Base-by-base conservation (phyloP, 2,888 invertebrate genomes). In the Netelia inedita region DNA sequence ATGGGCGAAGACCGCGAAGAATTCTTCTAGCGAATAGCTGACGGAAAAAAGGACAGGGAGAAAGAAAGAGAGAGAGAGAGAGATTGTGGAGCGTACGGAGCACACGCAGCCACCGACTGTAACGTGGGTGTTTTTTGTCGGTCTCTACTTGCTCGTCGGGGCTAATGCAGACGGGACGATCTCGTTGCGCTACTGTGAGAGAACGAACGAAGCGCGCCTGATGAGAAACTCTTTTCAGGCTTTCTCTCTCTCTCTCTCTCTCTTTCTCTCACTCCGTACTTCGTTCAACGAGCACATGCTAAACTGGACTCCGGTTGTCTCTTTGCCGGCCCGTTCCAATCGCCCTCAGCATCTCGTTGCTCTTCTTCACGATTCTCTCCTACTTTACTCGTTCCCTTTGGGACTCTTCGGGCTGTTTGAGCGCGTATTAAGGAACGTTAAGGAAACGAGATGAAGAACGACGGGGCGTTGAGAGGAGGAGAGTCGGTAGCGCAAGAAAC, bases 71-170 rank as follows among this genome's bases (percentile, higher is more conserved):
- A 68, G 21, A 41, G 16, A 57, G 59, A 53, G 43, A 16, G 50
- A 63, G 65, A 73, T 73, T 46, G 79, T 66, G 46, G 72, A 71
- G 74, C 78, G 74, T 46, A 68, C 50, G 14, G 9, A 79, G 59
- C 50, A 23, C 50, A 75, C 76, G 73, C 76, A 82, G 76, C 84
- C 79, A 84, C 79, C 78, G 76, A 80, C 84, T 85, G 84, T 79
- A 82, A 82, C 82, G 82, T 85, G 85, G 82, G 78, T 71, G 84
- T 82, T 86, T 86, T 86, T 86, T 82, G 78, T 83, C 81, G 80
- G 69, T 78, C 69, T 78, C 69, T 79, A 69, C 73, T 72, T 78
- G 74, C 80, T 76, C 65, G 21, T 46, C 35, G 61, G 65, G 66
- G 63, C 66, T 55, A 35, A 68, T 43, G 78, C 81, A 79, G 78